Evolutionary conservation across 53 echinoderm and acorn worm species (phyloP).

Genomic region (Astropecten irregularis): DNA sequence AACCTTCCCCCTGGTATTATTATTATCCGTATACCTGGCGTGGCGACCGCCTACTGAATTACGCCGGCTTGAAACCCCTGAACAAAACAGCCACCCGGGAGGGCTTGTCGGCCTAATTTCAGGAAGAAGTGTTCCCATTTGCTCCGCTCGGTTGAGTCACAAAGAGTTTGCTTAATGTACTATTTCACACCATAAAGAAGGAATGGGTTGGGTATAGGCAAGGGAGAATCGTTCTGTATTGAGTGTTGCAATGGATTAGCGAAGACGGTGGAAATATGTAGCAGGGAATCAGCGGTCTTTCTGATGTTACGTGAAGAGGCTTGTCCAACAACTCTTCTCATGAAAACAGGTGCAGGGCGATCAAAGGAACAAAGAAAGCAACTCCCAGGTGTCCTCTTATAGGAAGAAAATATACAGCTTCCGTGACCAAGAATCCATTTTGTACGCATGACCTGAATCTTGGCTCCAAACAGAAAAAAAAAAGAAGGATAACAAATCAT

Average conservation of each 20-base stretch:
- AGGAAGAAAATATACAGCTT: background rate
- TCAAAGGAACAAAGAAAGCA: background rate
- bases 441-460: no score
- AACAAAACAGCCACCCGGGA: slow-evolving; percentile 50
- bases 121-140: background rate
- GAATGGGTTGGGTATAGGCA: background rate
- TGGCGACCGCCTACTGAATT: slow-evolving; percentile 46
- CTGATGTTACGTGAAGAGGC: background rate
- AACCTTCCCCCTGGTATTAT: no score
- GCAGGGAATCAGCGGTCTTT: background rate
- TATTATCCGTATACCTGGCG: no score
- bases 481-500: no score
- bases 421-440: no score
- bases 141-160: slow-evolving; percentile 27
- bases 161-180: slow-evolving; percentile 6
- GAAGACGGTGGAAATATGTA: background rate
- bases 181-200: slow-evolving; percentile 12
- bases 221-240: background rate
- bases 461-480: no score
- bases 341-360: slow-evolving; percentile 21
- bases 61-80: background rate
- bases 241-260: slow-evolving; percentile 20
- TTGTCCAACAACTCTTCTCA: background rate
- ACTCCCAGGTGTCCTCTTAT: no score
- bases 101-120: slow-evolving; percentile 23